These are phyloP conservation scores for Ernsta delagoae DNA, from an alignment of 2,888 invertebrate genomes.

Conservation along the genomic window DNA sequence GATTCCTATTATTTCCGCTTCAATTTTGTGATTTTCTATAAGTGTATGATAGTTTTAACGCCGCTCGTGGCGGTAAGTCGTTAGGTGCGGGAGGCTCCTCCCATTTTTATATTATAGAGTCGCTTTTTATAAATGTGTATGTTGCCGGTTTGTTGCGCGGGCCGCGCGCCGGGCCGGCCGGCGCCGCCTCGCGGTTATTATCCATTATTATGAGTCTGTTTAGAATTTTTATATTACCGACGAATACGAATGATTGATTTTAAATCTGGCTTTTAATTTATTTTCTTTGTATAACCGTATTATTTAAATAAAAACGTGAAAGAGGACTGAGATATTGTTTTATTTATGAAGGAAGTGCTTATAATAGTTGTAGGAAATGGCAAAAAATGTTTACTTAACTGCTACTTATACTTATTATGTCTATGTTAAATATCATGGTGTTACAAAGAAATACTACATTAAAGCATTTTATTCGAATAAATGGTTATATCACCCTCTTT, in stretches of 20 bases:
- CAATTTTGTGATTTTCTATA: slow-evolving; percentile 84
- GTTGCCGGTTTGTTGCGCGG: slow-evolving; percentile 50
- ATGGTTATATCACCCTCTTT: slow-evolving; percentile 74
- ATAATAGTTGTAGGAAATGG: slow-evolving; percentile 52
- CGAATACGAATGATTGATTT: slow-evolving; percentile 82
- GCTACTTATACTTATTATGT: slow-evolving; percentile 73
- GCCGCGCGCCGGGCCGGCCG: slow-evolving; percentile 40
- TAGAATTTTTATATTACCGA: slow-evolving; percentile 85
- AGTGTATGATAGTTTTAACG: slow-evolving; percentile 80
- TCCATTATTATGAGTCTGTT: slow-evolving; percentile 80
- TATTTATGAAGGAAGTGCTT: slow-evolving; percentile 69
- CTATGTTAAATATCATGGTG: slow-evolving; percentile 79
- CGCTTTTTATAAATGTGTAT: slow-evolving; percentile 79
- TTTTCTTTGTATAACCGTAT: slow-evolving; percentile 84
- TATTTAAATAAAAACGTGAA: slow-evolving; percentile 80
- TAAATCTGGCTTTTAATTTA: slow-evolving; percentile 83
- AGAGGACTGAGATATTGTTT: slow-evolving; percentile 81
- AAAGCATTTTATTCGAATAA: slow-evolving; percentile 82
- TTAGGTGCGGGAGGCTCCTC: slow-evolving; percentile 79
- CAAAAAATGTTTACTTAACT: slow-evolving; percentile 67
- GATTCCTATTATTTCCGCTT: slow-evolving; percentile 83
- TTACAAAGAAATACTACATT: slow-evolving; percentile 80
- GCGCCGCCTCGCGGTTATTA: slow-evolving; percentile 60
- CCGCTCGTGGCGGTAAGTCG: slow-evolving; percentile 68
- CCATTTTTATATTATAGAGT: slow-evolving; percentile 82